phyloP scores from a whole-genome alignment of 2,888 invertebrate genomes.

The Drosophila kuntzei region DNA sequence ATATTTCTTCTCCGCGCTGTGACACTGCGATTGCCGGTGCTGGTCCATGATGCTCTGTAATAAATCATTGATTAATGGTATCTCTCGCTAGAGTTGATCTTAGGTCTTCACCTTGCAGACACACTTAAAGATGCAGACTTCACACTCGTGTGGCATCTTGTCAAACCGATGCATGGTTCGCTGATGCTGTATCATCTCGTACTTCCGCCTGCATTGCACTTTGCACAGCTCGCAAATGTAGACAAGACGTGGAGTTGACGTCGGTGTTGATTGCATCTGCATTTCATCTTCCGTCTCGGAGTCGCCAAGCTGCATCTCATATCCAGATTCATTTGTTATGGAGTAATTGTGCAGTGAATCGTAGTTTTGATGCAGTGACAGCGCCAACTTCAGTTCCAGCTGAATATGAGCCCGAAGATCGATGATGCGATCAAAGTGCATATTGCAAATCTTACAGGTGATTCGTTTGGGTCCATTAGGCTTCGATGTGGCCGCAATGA shows the following conservation, averaged over 20 bases:
- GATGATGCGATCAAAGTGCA: slow-evolving; percentile 69
- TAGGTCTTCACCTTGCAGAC: slow-evolving; percentile 82
- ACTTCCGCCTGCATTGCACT: slow-evolving; percentile 80
- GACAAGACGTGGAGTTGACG: slow-evolving; percentile 25
- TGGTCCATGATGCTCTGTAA: slow-evolving; percentile 86
- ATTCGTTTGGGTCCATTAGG: slow-evolving; percentile 81
- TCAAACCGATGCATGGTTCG: slow-evolving; percentile 85
- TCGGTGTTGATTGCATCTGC: slow-evolving; percentile 12
- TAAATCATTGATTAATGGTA: background rate
- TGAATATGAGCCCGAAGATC: slow-evolving; percentile 76
- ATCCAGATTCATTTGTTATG: slow-evolving; percentile 83
- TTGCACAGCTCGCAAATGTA: slow-evolving; percentile 82
- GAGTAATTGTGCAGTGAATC: slow-evolving; percentile 79
- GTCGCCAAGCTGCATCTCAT: slow-evolving; percentile 83
- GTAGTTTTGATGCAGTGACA: slow-evolving; percentile 62
- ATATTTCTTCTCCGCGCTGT: slow-evolving; percentile 76
- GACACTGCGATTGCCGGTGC: slow-evolving; percentile 86
- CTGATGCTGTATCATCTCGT: slow-evolving; percentile 83
- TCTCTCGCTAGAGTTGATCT: background rate
- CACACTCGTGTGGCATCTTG: slow-evolving; percentile 86
- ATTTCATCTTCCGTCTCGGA: slow-evolving; percentile 84
- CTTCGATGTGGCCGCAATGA: slow-evolving; percentile 72
- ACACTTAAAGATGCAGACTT: slow-evolving; percentile 87
- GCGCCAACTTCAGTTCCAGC: slow-evolving; percentile 61
- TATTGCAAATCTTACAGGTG: slow-evolving; percentile 78